These are phyloP conservation scores for Galerucella calmariensis DNA, from an alignment of 2,888 invertebrate species.

Conservation along the genomic window DNA sequence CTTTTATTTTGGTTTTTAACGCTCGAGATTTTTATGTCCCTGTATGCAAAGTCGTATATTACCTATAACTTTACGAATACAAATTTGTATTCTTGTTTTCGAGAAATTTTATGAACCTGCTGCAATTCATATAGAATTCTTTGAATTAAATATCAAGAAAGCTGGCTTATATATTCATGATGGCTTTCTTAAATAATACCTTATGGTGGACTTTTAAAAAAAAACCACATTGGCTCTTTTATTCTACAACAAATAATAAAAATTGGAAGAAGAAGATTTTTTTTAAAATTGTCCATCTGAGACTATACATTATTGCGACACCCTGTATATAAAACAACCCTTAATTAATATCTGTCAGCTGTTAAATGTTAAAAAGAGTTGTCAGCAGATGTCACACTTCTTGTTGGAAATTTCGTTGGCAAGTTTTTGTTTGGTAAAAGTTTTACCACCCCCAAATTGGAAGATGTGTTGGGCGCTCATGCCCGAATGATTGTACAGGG, in stretches of 20 bases:
- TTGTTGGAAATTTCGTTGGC: not conserved
- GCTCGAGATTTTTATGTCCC: constrained; percentile 37
- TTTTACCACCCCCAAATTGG: not conserved
- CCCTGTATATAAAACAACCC: too few species aligned
- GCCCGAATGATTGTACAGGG: constrained; percentile 43
- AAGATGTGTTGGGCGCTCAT: not conserved
- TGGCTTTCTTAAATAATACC: not conserved
- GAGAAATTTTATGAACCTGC: constrained; percentile 40
- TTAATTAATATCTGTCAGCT: not conserved
- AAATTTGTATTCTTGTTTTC: constrained; percentile 40
- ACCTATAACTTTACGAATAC: constrained; percentile 37
- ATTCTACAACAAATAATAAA: too few species aligned
- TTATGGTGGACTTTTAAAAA: not conserved
- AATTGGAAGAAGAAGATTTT: too few species aligned
- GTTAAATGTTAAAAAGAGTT: not conserved
- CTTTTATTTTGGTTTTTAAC: constrained; percentile 35
- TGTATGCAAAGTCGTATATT: constrained; percentile 30
- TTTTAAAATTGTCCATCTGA: too few species aligned
- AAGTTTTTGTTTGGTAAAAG: not conserved
- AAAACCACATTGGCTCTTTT: not conserved
- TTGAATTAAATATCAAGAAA: constrained; percentile 2
- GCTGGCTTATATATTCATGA: not conserved
- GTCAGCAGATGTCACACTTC: not conserved
- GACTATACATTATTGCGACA: too few species aligned
- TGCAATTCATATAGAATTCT: constrained; percentile 38